phyloP scores from a whole-genome alignment of 2,113 vertebrate species.

The Cnemophilus loriae region DNA sequence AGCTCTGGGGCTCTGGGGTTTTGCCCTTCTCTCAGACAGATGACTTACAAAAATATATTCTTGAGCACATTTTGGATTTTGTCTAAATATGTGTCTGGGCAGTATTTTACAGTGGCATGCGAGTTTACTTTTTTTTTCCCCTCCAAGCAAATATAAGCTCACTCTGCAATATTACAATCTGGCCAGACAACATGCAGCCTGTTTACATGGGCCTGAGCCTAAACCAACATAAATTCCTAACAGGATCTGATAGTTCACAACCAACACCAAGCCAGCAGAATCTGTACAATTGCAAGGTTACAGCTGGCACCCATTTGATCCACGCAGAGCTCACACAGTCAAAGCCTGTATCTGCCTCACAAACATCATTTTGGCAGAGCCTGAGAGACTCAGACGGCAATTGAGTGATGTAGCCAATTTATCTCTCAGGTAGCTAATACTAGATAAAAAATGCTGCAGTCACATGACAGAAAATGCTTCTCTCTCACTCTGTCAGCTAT shows the following conservation, averaged over 20 bases:
- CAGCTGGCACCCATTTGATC: not conserved
- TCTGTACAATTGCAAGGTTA: not conserved
- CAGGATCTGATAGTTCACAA: not conserved
- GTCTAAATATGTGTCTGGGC: not conserved
- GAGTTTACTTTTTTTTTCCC: fast-evolving
- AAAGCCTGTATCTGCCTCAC: not conserved
- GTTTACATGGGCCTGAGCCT: not conserved
- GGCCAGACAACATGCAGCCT: not conserved
- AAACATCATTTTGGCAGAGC: not conserved
- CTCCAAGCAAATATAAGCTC: not conserved
- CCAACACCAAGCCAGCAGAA: not conserved
- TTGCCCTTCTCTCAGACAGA: not conserved
- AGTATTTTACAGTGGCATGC: not conserved
- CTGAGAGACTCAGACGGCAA: not conserved
- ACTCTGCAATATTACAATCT: not conserved
- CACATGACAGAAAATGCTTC: not conserved
- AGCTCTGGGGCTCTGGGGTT: not conserved
- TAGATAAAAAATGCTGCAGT: not conserved
- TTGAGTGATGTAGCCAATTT: not conserved
- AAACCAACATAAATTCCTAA: not conserved
- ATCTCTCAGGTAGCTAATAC: not conserved
- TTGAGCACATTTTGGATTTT: not conserved
- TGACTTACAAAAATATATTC: not conserved
- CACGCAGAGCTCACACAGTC: not conserved
- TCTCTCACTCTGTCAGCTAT: not conserved